A percentile compares a stretch with the other conserved stretches of the same genome.
Evolutionary conservation across 2,888 invertebrate genomes (phyloP).

Genomic region (Cartodere bifasciata): DNA sequence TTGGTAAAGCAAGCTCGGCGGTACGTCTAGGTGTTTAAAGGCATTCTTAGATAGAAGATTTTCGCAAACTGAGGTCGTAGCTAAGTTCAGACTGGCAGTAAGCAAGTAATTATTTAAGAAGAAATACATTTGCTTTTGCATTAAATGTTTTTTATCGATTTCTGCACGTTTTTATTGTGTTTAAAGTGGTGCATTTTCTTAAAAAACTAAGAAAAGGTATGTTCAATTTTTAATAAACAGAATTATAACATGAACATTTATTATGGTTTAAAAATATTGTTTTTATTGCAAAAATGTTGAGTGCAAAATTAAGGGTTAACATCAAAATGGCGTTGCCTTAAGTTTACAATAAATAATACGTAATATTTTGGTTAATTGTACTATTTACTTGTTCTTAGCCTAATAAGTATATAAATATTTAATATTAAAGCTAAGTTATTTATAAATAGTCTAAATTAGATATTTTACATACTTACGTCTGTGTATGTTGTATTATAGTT

Average conservation of each 20-base stretch:
- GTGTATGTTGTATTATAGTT: no score
- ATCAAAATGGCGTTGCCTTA: constrained; percentile 34
- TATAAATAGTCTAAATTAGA: no score
- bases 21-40: constrained; percentile 27
- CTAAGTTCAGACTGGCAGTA: constrained; percentile 30
- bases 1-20: constrained; percentile 23
- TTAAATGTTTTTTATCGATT: constrained; percentile 38
- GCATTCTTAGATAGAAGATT: constrained; percentile 25
- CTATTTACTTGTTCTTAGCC: background rate
- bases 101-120: constrained; percentile 39
- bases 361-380: constrained; percentile 1
- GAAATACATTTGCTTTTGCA: constrained; percentile 37
- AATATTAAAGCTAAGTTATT: no score
- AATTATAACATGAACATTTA: constrained; percentile 15
- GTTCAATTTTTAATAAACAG: constrained; percentile 11
- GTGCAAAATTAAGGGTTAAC: constrained; percentile 33
- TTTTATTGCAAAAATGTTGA: constrained; percentile 31
- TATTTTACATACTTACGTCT: no score
- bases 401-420: background rate
- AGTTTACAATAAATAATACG: constrained; percentile 4
- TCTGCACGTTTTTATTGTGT: constrained; percentile 28
- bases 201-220: constrained; percentile 21
- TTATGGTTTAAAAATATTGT: constrained; percentile 25
- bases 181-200: constrained; percentile 21
- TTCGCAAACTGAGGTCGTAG: constrained; percentile 28